Evolutionary conservation across 2,113 vertebrate genomes (phyloP), one percentile per base, ranked within the genome.

Genomic region (Epinephelus lanceolatus): DNA sequence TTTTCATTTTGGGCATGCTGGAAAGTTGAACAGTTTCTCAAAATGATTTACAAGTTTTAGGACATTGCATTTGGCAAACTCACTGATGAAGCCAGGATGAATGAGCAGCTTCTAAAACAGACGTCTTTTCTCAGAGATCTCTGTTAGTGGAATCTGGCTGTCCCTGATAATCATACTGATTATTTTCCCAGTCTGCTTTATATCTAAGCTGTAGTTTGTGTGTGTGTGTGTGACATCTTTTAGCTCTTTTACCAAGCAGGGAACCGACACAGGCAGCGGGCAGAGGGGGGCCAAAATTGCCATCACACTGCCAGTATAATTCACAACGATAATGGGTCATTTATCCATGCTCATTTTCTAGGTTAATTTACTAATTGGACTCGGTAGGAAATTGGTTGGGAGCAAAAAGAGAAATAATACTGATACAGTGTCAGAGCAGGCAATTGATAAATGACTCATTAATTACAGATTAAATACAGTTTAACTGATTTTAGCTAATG

Each of bases 361-460:
- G 65, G 51, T 55, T 88, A 53, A 87, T 92, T 90, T 86, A 79
- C 86, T 86, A 90, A 90, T 90, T 90, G 78, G 86, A 76, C 89
- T 88, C 56, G 17, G 82, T 80, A 30, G 82, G 47, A 63, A 91
- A 87, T 80, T 85, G 78, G 63, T 55, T 21, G 8, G 56, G 60
- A 62, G 78, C 17, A 62, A 40, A 67, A 75, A 78, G 81, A 52
- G 42, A 63, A 71, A 78, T 67, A 52, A 67, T 56, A 68, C 23
- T 65, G 57, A 86, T 47, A 6, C 42, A 53, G 77, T 6, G 2
- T 70, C 68, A 45, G 62, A 76, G 79, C 14, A 37, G 81, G 76
- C 52, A 5, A 59, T 66, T 60, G 21, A 83, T 86, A 65, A 85
- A 86, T 67, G 52, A 70, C 67, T 81, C 82, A 87, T 85, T 86